phyloP scores from a whole-genome alignment of 2,113 vertebrate genomes.

The Larimichthys polyactis region DNA sequence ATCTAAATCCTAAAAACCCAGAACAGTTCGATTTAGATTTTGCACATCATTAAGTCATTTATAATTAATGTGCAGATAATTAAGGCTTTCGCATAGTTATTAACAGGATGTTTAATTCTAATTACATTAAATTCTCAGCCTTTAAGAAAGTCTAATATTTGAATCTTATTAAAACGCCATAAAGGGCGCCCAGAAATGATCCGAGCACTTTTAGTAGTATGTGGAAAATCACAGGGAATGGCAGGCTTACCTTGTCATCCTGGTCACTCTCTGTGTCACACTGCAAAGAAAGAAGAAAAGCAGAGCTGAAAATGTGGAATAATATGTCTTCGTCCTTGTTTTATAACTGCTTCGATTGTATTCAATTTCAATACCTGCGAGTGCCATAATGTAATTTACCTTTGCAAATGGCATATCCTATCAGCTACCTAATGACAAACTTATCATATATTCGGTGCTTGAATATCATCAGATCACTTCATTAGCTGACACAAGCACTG shows the following conservation, averaged over 20 bases:
- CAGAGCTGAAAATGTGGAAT: conserved; percentile 25
- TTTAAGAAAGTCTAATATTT: conserved; percentile 75
- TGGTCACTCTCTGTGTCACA: conserved; percentile 97
- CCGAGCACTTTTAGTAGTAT: background rate
- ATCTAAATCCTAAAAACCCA: conserved; percentile 72
- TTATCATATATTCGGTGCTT: conserved; percentile 41
- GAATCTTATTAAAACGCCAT: conserved; percentile 58
- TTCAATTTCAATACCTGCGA: conserved; percentile 24
- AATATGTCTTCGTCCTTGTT: background rate
- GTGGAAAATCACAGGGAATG: background rate
- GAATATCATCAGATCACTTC: conserved; percentile 57
- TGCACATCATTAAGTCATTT: conserved; percentile 81
- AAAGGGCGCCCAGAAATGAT: conserved; percentile 24
- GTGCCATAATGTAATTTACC: conserved; percentile 31
- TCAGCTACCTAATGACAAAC: conserved; percentile 51
- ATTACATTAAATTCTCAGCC: conserved; percentile 78
- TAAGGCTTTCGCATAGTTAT: conserved; percentile 79
- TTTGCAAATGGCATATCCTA: conserved; percentile 41
- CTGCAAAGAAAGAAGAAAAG: conserved; percentile 76
- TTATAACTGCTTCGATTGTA: background rate
- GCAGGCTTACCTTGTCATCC: conserved; percentile 95
- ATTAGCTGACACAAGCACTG: conserved; percentile 49
- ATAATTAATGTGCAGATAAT: conserved; percentile 84
- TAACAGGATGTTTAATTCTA: conserved; percentile 81
- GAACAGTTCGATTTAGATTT: conserved; percentile 79